phyloP scores from a whole-genome alignment of 2,888 invertebrate species.

The Trissolcus brochymenae region DNA sequence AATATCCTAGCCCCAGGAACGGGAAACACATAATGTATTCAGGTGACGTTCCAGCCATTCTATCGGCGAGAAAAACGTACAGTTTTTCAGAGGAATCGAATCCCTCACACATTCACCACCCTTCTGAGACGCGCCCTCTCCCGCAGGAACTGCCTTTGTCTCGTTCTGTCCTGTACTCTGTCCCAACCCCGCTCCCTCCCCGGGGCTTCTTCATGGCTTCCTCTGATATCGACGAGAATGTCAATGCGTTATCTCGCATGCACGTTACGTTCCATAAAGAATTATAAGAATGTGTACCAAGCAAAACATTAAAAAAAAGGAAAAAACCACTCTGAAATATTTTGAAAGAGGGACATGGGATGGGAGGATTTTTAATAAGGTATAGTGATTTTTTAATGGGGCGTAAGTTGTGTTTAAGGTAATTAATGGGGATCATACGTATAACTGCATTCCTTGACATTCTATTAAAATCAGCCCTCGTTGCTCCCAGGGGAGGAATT shows the following conservation, averaged over 20 bases:
- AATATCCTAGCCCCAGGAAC: conserved; percentile 77
- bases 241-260: conserved; percentile 48
- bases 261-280: conserved; percentile 36
- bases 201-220: conserved; percentile 29
- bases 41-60: conserved; percentile 77
- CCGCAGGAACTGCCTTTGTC: conserved; percentile 66
- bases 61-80: conserved; percentile 77
- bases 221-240: conserved; percentile 54
- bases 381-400: conserved; percentile 6
- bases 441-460: conserved; percentile 17
- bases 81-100: conserved; percentile 76
- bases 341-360: too few species aligned
- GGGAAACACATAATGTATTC: conserved; percentile 77
- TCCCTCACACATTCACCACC: conserved; percentile 67
- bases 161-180: conserved; percentile 62
- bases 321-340: not conserved
- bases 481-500: conserved; percentile 5
- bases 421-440: conserved; percentile 12
- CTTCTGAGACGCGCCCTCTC: conserved; percentile 56
- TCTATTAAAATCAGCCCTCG: conserved; percentile 19
- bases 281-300: conserved; percentile 14
- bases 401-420: conserved; percentile 2
- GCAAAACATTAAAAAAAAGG: conserved; percentile 5
- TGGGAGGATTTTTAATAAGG: too few species aligned
- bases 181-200: conserved; percentile 20